A percentile compares a stretch with the other conserved stretches of the same genome.
phyloP scores from a whole-genome alignment of 2,113 vertebrate species.

The Clarias batrachus region DNA sequence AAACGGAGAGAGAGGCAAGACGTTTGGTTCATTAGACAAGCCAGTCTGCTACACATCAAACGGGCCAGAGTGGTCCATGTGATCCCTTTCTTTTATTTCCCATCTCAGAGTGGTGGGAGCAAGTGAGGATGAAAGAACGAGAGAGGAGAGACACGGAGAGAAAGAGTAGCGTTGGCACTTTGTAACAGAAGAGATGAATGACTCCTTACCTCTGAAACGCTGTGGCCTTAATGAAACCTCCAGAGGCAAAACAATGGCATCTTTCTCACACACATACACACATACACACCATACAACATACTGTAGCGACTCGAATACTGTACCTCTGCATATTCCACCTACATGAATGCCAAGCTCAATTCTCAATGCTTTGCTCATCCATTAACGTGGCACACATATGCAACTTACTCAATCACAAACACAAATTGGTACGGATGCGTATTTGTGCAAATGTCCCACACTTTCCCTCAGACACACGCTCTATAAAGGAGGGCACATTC shows the following conservation, averaged over 20 bases:
- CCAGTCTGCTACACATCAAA: constrained; percentile 73
- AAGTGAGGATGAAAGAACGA: constrained; percentile 39
- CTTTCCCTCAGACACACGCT: constrained; percentile 31
- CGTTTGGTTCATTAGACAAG: constrained; percentile 75
- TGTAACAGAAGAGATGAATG: constrained; percentile 78
- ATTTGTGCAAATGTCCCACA: constrained; percentile 17
- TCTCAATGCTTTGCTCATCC: constrained; percentile 15
- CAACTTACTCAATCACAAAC: constrained; percentile 42
- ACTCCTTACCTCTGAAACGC: constrained; percentile 78
- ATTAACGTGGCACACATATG: constrained; percentile 33
- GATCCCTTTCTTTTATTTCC: constrained; percentile 58
- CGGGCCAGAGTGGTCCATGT: constrained; percentile 58
- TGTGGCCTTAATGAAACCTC: constrained; percentile 80
- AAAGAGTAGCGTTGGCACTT: constrained; percentile 69
- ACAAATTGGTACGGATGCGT: constrained; percentile 42
- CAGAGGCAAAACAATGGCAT: constrained; percentile 78
- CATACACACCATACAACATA: constrained; percentile 41
- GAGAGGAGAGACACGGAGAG: constrained; percentile 41
- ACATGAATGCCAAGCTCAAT: constrained; percentile 41
- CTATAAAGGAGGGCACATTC: constrained; percentile 43
- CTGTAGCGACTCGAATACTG: constrained; percentile 26
- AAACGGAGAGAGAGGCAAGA: constrained; percentile 58
- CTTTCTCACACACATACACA: constrained; percentile 52
- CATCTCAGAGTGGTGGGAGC: constrained; percentile 52
- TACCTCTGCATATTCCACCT: constrained; percentile 40